A percentile compares a stretch with the other conserved stretches of the same genome.
Evolutionary conservation across 2,888 invertebrate species (phyloP).

Genomic region (Didymodactylos carnosus): DNA sequence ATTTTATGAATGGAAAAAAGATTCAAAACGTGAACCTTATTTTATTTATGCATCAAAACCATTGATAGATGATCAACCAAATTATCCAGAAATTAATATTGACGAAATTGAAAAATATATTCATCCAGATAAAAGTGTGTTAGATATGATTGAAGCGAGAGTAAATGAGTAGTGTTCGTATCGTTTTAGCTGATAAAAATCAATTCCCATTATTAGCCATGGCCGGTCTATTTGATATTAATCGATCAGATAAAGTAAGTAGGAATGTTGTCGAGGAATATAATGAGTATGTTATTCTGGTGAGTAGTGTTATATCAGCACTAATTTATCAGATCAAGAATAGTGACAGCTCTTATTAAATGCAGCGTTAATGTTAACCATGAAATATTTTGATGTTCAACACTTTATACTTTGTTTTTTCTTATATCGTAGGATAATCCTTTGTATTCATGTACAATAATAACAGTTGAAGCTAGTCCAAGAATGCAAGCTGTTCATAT

Average conservation of each 20-base stretch:
- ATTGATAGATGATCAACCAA: neutral
- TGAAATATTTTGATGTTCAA: neutral
- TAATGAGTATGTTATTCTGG: no score
- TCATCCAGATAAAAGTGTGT: no score
- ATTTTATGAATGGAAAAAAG: neutral
- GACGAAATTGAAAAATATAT: neutral
- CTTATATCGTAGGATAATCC: neutral
- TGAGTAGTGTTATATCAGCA: no score
- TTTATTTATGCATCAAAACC: neutral
- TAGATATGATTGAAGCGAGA: no score
- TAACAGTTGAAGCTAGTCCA: neutral
- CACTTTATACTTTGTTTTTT: neutral
- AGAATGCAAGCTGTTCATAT: neutral
- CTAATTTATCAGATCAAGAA: no score
- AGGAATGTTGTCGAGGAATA: no score
- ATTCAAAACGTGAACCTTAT: neutral
- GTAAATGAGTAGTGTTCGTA: no score
- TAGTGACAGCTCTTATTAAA: no score
- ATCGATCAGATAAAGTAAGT: neutral
- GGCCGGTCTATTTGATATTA: neutral
- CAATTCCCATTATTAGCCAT: neutral
- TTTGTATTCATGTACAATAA: neutral
- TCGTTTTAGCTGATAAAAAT: neutral
- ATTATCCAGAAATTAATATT: neutral
- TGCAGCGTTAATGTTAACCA: neutral